A percentile compares a stretch with the other conserved stretches of the same genome.
These are phyloP conservation scores for Ceyx cyanopectus DNA, from an alignment of 2,113 vertebrate genomes.

Conservation along the genomic window DNA sequence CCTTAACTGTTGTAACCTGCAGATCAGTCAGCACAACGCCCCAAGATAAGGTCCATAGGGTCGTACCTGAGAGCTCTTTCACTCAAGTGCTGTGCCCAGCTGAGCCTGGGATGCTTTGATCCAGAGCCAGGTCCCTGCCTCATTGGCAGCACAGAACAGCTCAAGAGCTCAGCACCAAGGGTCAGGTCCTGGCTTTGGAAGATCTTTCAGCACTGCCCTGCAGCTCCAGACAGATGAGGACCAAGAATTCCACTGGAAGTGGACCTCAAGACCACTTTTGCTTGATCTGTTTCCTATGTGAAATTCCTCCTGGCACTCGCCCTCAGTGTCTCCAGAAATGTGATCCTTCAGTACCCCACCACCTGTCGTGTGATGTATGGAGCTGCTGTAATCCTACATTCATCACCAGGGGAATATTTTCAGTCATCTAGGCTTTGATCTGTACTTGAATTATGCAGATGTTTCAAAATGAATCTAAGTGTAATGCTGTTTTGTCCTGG, in stretches of 20 bases:
- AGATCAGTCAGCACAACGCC: neutral
- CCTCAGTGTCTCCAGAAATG: slow-evolving; percentile 13
- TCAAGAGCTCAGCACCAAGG: fast-evolving
- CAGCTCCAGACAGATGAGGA: neutral
- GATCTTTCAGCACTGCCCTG: neutral
- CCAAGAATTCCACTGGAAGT: fast-evolving
- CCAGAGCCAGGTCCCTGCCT: neutral
- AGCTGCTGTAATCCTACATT: neutral
- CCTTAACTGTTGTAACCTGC: neutral
- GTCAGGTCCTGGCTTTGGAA: fast-evolving
- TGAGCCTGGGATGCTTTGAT: neutral
- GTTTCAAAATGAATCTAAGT: neutral
- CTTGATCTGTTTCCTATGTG: slow-evolving; percentile 14
- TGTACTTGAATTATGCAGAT: slow-evolving; percentile 1
- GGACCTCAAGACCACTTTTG: neutral
- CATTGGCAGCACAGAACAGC: neutral
- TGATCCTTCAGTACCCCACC: neutral
- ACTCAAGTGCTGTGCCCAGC: neutral
- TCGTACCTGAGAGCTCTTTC: neutral
- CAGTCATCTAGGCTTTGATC: slow-evolving; percentile 28
- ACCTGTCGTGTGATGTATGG: neutral
- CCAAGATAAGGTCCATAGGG: neutral
- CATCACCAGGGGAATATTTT: neutral
- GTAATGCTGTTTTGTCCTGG: neutral
- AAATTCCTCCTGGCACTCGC: neutral